These are phyloP conservation scores for Notarius lentiginosus DNA, from an alignment of 2,113 vertebrate species.

Conservation along the genomic window DNA sequence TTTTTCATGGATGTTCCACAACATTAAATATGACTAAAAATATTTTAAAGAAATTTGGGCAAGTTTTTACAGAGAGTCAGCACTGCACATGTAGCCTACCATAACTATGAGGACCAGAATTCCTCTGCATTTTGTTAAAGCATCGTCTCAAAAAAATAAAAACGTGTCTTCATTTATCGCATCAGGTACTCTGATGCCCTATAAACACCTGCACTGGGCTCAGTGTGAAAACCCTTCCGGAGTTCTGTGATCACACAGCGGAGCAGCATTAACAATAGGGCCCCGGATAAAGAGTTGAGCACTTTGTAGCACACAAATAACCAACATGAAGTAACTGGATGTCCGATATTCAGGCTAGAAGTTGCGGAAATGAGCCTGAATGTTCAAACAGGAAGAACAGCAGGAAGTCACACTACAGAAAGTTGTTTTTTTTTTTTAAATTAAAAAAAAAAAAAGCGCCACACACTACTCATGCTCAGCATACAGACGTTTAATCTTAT, in stretches of 20 bases:
- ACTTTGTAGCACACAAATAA: not conserved
- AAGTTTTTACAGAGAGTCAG: not conserved
- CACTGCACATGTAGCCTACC: not conserved
- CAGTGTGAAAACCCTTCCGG: constrained; percentile 13
- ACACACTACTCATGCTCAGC: not conserved
- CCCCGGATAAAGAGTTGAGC: not conserved
- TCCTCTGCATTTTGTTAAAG: not conserved
- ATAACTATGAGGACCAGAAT: not conserved
- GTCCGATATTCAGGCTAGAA: not conserved
- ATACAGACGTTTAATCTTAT: not conserved
- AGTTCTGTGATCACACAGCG: not conserved
- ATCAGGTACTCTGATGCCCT: not conserved
- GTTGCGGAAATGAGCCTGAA: not conserved
- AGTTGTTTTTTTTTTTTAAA: not conserved
- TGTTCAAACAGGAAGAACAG: constrained; percentile 12
- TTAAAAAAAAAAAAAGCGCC: no score
- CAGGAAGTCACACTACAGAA: constrained; percentile 8
- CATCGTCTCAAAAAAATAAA: not conserved
- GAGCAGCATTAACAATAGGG: not conserved
- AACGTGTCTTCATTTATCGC: not conserved
- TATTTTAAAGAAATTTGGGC: not conserved
- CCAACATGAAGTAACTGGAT: not conserved
- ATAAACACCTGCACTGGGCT: not conserved
- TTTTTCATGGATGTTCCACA: not conserved
- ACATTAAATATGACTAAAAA: not conserved